Evolutionary conservation across 2,797 vertebrate species (phyloP).

Genomic region (Mormyrus proboscirostris): DNA sequence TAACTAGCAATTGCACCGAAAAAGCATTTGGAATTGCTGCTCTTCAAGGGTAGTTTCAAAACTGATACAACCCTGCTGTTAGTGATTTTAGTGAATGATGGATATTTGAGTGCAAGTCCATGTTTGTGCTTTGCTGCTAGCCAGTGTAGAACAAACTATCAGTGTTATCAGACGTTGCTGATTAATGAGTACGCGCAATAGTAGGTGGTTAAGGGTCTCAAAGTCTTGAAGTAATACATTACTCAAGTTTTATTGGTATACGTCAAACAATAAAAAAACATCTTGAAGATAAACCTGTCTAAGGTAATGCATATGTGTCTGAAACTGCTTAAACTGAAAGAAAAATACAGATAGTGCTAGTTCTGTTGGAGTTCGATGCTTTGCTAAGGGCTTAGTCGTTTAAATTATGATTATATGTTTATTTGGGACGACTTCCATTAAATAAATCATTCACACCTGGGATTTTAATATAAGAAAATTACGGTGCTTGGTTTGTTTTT

Average conservation of each 20-base stretch:
- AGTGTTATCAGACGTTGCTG: slow-evolving; percentile 60
- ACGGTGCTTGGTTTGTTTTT: neutral
- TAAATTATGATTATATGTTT: slow-evolving; percentile 1
- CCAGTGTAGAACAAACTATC: slow-evolving; percentile 63
- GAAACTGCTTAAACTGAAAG: neutral
- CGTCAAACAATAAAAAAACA: slow-evolving; percentile 58
- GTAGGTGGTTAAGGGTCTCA: slow-evolving; percentile 66
- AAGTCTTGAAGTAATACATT: slow-evolving; percentile 65
- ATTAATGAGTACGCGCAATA: slow-evolving; percentile 73
- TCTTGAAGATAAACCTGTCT: slow-evolving; percentile 56
- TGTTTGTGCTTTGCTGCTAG: slow-evolving; percentile 74
- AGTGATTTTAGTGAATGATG: slow-evolving; percentile 61
- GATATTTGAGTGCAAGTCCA: slow-evolving; percentile 65
- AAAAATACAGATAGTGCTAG: neutral
- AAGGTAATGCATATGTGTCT: slow-evolving; percentile 26
- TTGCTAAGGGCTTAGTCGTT: neutral
- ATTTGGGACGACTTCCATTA: neutral
- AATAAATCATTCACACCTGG: neutral
- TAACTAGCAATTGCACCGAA: neutral
- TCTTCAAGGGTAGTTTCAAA: slow-evolving; percentile 31
- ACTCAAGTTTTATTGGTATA: slow-evolving; percentile 54
- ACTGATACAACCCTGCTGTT: slow-evolving; percentile 64
- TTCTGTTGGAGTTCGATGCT: neutral
- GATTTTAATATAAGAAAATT: slow-evolving; percentile 4
- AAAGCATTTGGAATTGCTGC: neutral